Evolutionary conservation across 1,140 invertebrate species (phyloP).

Genomic region (Apis florea): DNA sequence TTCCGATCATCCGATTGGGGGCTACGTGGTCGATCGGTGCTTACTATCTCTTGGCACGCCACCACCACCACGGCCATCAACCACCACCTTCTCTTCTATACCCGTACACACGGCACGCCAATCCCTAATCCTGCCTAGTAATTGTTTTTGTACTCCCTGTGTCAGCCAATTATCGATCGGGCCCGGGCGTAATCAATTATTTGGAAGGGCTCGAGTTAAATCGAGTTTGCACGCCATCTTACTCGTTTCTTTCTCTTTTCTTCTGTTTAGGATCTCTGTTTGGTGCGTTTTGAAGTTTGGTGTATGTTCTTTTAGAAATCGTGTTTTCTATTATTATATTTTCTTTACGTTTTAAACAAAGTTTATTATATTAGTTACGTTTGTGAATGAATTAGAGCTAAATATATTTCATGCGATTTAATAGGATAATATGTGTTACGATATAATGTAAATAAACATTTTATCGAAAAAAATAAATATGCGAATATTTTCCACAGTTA

Average conservation of each 20-base stretch:
- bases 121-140: conserved; percentile 58
- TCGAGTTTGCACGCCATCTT: background rate
- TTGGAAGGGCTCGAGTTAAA: conserved; percentile 26
- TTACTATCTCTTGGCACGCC: conserved; percentile 62
- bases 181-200: conserved; percentile 59
- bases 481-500: no score
- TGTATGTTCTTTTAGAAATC: no score
- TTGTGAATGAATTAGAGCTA: no score
- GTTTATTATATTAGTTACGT: no score
- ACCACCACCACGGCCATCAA: conserved; percentile 47
- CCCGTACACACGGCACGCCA: conserved; percentile 36
- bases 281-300: no score
- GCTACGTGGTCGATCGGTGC: conserved; percentile 42
- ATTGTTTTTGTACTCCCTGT: conserved; percentile 67
- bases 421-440: no score
- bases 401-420: no score
- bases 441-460: no score
- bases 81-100: conserved; percentile 34
- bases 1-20: conserved; percentile 48
- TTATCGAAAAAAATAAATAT: no score
- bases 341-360: no score
- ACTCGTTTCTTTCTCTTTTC: background rate
- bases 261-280: background rate
- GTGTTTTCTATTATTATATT: no score
- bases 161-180: conserved; percentile 65